Conservation (phyloP, 2,888 invertebrate genomes). For the Arctia plantaginis region DNA sequence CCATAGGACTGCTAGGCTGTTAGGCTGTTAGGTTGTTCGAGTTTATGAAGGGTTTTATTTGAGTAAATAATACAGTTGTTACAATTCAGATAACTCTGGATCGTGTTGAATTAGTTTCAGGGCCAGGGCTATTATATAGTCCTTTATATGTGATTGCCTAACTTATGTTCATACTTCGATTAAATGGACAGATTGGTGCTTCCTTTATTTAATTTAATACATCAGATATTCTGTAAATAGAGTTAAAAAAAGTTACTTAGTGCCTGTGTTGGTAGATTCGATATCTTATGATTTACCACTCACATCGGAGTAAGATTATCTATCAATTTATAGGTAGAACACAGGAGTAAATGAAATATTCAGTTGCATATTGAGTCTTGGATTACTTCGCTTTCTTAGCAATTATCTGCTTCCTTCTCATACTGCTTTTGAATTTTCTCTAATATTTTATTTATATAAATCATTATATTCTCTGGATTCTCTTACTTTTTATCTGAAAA, state of each 20-base stretch:
- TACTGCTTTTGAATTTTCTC: too few relatives aligned
- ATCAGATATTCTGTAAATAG: too few relatives aligned
- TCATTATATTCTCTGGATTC: background rate
- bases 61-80: slow-evolving; percentile 22
- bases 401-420: background rate
- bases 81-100: background rate
- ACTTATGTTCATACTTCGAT: background rate
- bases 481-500: background rate
- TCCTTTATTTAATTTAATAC: too few relatives aligned
- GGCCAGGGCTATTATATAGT: background rate
- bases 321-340: too few relatives aligned
- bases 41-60: slow-evolving; percentile 29
- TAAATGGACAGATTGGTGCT: background rate
- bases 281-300: too few relatives aligned
- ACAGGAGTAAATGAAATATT: too few relatives aligned
- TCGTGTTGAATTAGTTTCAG: background rate
- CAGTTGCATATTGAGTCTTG: background rate
- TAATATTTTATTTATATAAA: too few relatives aligned
- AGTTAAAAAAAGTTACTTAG: too few relatives aligned
- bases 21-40: background rate
- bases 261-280: too few relatives aligned
- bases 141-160: background rate
- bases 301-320: too few relatives aligned
- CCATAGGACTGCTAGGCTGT: slow-evolving; percentile 17
- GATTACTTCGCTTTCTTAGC: background rate